phyloP scores from a whole-genome alignment of 2,797 vertebrate genomes.

The Selene dorsalis region DNA sequence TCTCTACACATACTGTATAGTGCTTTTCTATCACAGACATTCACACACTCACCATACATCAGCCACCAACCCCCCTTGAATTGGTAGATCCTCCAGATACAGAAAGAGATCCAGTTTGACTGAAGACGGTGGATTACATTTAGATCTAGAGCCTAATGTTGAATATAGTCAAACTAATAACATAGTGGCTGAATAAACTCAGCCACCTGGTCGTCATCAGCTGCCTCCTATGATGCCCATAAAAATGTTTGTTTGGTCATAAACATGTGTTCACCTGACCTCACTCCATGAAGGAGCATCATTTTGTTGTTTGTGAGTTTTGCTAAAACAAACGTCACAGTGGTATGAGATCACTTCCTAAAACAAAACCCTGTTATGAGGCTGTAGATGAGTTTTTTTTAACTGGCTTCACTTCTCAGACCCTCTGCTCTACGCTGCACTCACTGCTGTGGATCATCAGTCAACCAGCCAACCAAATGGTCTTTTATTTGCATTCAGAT shows the following conservation, averaged over 20 bases:
- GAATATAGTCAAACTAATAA: too few relatives aligned
- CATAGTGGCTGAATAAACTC: too few relatives aligned
- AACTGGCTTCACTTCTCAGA: neutral
- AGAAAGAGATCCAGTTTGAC: too few relatives aligned
- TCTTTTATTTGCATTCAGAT: constrained; percentile 19
- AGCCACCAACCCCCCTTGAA: too few relatives aligned
- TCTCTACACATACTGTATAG: too few relatives aligned
- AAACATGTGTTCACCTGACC: constrained; percentile 8
- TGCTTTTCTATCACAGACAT: too few relatives aligned
- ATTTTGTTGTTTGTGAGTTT: neutral
- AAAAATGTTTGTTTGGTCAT: constrained; percentile 19
- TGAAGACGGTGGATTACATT: too few relatives aligned
- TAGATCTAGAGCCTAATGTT: too few relatives aligned
- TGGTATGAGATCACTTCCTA: neutral
- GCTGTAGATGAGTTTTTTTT: neutral
- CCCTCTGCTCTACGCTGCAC: neutral
- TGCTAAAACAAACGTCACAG: neutral
- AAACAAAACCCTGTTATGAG: neutral
- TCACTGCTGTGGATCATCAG: neutral
- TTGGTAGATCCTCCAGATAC: too few relatives aligned
- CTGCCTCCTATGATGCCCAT: neutral
- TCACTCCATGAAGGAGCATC: neutral
- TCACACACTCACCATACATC: too few relatives aligned
- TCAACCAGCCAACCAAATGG: neutral
- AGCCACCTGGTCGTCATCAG: neutral